phyloP scores from a whole-genome alignment of 2,113 vertebrate genomes.

The Desmodus rotundus region DNA sequence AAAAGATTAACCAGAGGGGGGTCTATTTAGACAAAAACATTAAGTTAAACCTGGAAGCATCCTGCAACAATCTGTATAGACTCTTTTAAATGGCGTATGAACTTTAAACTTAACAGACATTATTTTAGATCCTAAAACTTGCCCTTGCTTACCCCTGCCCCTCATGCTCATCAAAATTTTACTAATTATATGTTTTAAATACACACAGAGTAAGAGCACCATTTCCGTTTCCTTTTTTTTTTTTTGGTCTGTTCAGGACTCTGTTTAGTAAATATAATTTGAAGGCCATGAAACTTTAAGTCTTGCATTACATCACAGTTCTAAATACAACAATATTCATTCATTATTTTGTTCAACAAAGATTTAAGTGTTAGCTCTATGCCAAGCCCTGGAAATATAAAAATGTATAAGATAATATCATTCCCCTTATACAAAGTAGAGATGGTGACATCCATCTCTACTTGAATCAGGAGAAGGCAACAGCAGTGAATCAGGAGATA shows the following conservation, averaged over 20 bases:
- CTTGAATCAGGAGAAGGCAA: neutral
- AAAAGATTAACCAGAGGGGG: slow-evolving; percentile 60
- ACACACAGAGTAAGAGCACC: neutral
- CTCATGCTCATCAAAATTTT: neutral
- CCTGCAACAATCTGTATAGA: slow-evolving; percentile 35
- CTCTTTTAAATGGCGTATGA: neutral
- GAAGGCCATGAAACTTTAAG: neutral
- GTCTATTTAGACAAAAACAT: slow-evolving; percentile 25
- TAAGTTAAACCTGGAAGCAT: slow-evolving; percentile 58
- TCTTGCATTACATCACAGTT: neutral
- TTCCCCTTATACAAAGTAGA: neutral
- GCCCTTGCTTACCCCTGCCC: neutral
- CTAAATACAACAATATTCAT: neutral
- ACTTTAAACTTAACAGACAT: neutral
- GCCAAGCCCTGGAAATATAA: neutral
- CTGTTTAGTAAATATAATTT: neutral
- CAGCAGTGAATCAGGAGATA: neutral
- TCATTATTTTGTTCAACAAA: slow-evolving; percentile 12
- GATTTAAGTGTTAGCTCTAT: neutral
- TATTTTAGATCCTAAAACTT: slow-evolving; percentile 36
- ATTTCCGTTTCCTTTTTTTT: neutral
- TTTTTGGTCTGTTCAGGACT: neutral
- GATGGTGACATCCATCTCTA: neutral
- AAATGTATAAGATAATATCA: neutral
- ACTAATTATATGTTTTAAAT: neutral